A percentile compares a stretch with the other conserved stretches of the same genome.
Evolutionary conservation across 2,113 vertebrate genomes (phyloP).

Genomic region (Girardinichthys multiradiatus): DNA sequence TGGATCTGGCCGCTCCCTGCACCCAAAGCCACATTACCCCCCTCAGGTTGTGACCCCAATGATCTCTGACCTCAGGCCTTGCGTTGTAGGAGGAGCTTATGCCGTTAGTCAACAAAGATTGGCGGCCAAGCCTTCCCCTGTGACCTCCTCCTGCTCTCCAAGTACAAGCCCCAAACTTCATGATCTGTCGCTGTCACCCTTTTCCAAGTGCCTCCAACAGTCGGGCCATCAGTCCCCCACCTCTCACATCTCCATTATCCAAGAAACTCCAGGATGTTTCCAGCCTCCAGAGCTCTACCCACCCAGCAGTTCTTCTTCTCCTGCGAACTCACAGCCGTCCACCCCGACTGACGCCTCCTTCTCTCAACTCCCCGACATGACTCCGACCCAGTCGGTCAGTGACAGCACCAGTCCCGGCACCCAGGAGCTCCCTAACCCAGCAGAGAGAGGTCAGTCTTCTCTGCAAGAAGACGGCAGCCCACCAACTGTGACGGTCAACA

Average conservation of each 20-base stretch:
- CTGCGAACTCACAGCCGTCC: constrained; percentile 79
- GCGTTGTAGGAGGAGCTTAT: constrained; percentile 80
- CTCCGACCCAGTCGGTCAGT: constrained; percentile 34
- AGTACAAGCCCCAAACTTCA: constrained; percentile 88
- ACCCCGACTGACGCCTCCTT: constrained; percentile 64
- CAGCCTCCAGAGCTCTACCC: constrained; percentile 84
- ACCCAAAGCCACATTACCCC: constrained; percentile 86
- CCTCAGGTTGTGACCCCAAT: constrained; percentile 81
- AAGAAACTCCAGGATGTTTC: constrained; percentile 86
- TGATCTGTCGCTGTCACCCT: constrained; percentile 85
- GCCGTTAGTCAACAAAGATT: constrained; percentile 84
- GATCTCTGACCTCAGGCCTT: constrained; percentile 84
- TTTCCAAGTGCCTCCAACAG: constrained; percentile 83
- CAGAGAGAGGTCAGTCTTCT: constrained; percentile 73
- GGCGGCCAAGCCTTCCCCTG: constrained; percentile 57
- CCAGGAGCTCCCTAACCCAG: constrained; percentile 68
- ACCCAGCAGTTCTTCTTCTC: constrained; percentile 80
- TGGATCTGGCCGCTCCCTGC: constrained; percentile 79
- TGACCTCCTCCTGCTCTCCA: constrained; percentile 71
- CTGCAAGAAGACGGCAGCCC: constrained; percentile 86
- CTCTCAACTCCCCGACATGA: constrained; percentile 45
- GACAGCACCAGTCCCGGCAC: constrained; percentile 55
- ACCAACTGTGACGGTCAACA: constrained; percentile 86
- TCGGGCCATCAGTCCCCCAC: constrained; percentile 67
- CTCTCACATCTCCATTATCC: constrained; percentile 86